Evolutionary conservation across 2,888 invertebrate genomes (phyloP), one percentile per base, ranked within the genome.

Genomic region (Dolichopus griseipennis): DNA sequence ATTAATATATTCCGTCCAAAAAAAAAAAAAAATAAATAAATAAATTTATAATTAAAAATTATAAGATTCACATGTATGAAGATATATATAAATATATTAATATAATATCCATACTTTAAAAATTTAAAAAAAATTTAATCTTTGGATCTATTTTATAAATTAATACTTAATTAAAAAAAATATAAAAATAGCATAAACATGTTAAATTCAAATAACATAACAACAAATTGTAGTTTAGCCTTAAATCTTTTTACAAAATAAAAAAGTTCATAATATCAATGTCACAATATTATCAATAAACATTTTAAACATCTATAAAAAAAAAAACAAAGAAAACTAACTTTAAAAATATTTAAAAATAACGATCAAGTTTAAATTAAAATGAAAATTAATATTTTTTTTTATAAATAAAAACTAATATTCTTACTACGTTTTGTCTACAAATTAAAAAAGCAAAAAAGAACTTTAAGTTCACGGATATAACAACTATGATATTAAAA

Each of bases 1-100:
- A 75, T 75, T 76, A 76, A 75, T 78, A 78, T 79, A 79, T 77
- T 79, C 78, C 79, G 78, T 79, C 79, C 79, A 79, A 79, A 75
- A 76, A 63, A 27, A 63, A 18, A 33, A 27, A 63, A 12, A 27
- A 27, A 33, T 12, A 63, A 27, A 63, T 63, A 27, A 61, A 63
- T 27, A 52, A 15, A 52, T 18, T 52, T 12, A 52, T 12, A 12
- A 52, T 52, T 18, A 15, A 52, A 12, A 52, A 18, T 18, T 18
- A 52, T 52, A 52, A 18, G 2, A 52, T 52, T 6, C 52, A 12
- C 6, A 52, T 52, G 18, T n/a, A 52, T 52, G 6, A 1, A 52
- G 6, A 52, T 52, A 52, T 52, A 15, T 37, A 37, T 37, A 2
- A 8, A 37, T 10, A 37, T 37, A 10, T 10, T 7, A 37, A 37